A percentile compares a stretch with the other conserved stretches of the same genome.
Conservation (phyloP, 2,888 invertebrate genomes). For the Andrena camellia region DNA sequence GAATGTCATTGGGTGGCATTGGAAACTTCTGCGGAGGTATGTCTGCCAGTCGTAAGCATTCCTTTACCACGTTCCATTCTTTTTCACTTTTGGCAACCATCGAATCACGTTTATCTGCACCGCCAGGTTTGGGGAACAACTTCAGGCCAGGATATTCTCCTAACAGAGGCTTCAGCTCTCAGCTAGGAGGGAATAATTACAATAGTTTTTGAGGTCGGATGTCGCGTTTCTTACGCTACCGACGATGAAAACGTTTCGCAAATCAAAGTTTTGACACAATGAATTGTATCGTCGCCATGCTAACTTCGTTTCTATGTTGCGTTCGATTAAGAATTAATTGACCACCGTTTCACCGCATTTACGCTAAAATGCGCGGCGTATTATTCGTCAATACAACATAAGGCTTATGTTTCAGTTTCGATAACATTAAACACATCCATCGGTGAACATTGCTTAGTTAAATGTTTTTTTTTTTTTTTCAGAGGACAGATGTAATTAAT, state of each 20-base stretch:
- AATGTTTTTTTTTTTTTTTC: background rate
- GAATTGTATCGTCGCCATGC: slow-evolving; percentile 37
- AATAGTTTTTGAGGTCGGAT: slow-evolving; percentile 80
- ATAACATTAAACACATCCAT: slow-evolving; percentile 15
- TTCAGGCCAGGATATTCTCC: slow-evolving; percentile 82
- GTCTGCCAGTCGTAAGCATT: background rate
- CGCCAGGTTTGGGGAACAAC: slow-evolving; percentile 80
- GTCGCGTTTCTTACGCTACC: slow-evolving; percentile 66
- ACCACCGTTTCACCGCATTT: slow-evolving; percentile 31
- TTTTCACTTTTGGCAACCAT: background rate
- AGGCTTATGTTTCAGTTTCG: slow-evolving; percentile 42
- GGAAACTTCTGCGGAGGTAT: slow-evolving; percentile 78
- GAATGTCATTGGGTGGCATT: slow-evolving; percentile 78
- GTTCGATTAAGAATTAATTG: slow-evolving; percentile 38
- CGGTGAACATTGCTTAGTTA: slow-evolving; percentile 1
- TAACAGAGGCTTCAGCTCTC: slow-evolving; percentile 81
- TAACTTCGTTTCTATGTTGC: slow-evolving; percentile 41
- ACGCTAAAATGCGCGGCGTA: slow-evolving; percentile 19
- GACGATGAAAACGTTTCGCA: slow-evolving; percentile 47
- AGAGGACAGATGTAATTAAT: background rate
- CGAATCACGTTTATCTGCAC: background rate
- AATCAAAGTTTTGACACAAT: slow-evolving; percentile 59
- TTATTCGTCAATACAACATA: slow-evolving; percentile 38
- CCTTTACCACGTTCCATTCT: slow-evolving; percentile 8
- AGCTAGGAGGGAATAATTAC: slow-evolving; percentile 82